Percentiles rank a stretch among this genome's conserved stretches.
Conservation (phyloP, 2,888 invertebrate species). For the Xanthostigma xanthostigma region DNA sequence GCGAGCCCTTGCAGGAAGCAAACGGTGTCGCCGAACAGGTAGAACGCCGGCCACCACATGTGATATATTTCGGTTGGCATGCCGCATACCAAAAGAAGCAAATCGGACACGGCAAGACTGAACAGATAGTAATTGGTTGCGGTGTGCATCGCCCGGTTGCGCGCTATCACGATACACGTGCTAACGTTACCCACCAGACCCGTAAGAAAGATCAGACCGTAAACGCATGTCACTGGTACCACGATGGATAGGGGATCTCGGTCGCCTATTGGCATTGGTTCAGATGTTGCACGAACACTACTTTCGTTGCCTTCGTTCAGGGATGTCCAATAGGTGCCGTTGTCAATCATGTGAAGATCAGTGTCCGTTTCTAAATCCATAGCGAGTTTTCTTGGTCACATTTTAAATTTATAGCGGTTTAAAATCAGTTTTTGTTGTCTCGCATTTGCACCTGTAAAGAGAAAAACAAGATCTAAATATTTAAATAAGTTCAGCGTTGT, state of each 20-base stretch:
- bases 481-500: too few species aligned
- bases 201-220: constrained; percentile 59
- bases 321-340: too few species aligned
- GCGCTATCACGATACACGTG: constrained; percentile 71
- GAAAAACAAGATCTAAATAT: too few species aligned
- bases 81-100: constrained; percentile 60
- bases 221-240: constrained; percentile 59
- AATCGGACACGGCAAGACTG: constrained; percentile 71
- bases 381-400: too few species aligned
- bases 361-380: too few species aligned
- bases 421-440: too few species aligned
- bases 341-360: too few species aligned
- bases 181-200: constrained; percentile 70
- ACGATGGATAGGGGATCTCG: constrained; percentile 41
- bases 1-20: constrained; percentile 64
- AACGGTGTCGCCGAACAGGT: constrained; percentile 62
- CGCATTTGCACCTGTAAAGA: too few species aligned
- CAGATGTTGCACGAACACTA: too few species aligned
- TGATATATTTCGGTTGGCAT: constrained; percentile 71
- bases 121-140: constrained; percentile 72
- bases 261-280: constrained; percentile 1
- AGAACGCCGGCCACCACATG: constrained; percentile 63
- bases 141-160: constrained; percentile 71
- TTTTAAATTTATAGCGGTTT: too few species aligned
- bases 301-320: too few species aligned